Evolutionary conservation across 2,797 vertebrate genomes (phyloP).

Genomic region (Cryptoblepharus egeriae): DNA sequence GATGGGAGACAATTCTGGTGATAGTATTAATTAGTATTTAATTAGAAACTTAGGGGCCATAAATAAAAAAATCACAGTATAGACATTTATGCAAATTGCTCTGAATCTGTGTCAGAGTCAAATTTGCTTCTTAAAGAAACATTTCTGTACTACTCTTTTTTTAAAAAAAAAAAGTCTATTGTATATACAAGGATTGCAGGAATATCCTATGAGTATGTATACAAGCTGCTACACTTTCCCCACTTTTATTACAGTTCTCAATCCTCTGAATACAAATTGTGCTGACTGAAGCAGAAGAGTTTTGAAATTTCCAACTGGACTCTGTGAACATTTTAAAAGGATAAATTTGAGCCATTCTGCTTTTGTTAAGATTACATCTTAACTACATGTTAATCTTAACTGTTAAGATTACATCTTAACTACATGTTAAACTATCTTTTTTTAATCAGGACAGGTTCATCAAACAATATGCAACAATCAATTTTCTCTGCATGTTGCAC

Average conservation of each 20-base stretch:
- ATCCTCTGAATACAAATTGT: slow-evolving; percentile 48
- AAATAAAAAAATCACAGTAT: slow-evolving; percentile 84
- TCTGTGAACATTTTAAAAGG: slow-evolving; percentile 32
- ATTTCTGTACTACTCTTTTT: slow-evolving; percentile 14
- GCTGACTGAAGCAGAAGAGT: slow-evolving; percentile 45
- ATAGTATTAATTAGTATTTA: slow-evolving; percentile 99
- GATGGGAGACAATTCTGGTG: slow-evolving; percentile 87
- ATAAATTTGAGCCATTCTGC: slow-evolving; percentile 29
- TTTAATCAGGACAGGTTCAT: slow-evolving; percentile 44
- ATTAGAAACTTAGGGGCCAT: slow-evolving; percentile 92
- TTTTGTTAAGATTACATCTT: too few species aligned
- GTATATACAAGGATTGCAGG: slow-evolving; percentile 50
- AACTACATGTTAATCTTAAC: too few species aligned
- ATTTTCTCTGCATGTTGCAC: background rate
- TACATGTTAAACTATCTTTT: slow-evolving; percentile 30
- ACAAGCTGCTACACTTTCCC: slow-evolving; percentile 47
- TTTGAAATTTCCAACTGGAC: slow-evolving; percentile 45
- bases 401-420: too few species aligned
- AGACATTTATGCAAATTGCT: slow-evolving; percentile 78
- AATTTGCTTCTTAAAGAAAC: slow-evolving; percentile 69
- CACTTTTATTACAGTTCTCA: slow-evolving; percentile 62
- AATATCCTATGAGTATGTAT: slow-evolving; percentile 47
- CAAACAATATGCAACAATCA: background rate
- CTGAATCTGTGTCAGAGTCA: slow-evolving; percentile 58
- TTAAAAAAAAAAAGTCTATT: slow-evolving; percentile 18